Percentiles rank a stretch among this genome's conserved stretches.
phyloP scores from a whole-genome alignment of 2,888 invertebrate species.

The Clepsis dumicolana region DNA sequence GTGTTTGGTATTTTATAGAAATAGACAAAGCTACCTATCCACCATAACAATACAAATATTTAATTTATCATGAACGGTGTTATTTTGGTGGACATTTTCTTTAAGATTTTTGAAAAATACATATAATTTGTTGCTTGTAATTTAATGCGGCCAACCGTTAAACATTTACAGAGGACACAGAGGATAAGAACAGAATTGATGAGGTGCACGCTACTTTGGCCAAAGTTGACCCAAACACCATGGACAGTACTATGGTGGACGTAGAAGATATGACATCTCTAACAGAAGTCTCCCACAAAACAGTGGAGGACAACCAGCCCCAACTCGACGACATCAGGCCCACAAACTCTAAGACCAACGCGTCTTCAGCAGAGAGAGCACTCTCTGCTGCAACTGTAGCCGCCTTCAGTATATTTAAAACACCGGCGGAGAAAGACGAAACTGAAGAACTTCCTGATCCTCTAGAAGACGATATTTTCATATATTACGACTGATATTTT shows the following conservation, averaged over 20 bases:
- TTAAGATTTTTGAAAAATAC: no score
- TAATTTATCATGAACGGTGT: background rate
- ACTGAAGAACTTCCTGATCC: constrained; percentile 33
- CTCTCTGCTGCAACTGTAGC: constrained; percentile 25
- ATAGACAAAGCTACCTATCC: background rate
- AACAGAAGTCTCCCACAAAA: constrained; percentile 45
- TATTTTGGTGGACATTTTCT: background rate
- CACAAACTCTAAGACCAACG: background rate
- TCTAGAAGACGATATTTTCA: constrained; percentile 38
- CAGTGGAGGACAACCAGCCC: background rate
- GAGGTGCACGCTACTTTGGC: constrained; percentile 55
- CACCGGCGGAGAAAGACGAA: constrained; percentile 35
- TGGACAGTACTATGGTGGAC: constrained; percentile 51
- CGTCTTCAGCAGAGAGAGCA: background rate
- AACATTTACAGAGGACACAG: background rate
- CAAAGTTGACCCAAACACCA: constrained; percentile 51
- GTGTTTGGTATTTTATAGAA: no score
- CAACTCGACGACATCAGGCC: background rate
- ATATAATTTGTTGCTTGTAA: no score
- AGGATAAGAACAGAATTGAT: constrained; percentile 42
- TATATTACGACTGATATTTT: constrained; percentile 30
- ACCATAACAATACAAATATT: background rate
- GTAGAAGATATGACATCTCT: constrained; percentile 54
- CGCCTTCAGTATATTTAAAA: constrained; percentile 48
- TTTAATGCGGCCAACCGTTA: no score